Conservation (phyloP, 2,888 invertebrate species). For the Sisyra terminalis region DNA sequence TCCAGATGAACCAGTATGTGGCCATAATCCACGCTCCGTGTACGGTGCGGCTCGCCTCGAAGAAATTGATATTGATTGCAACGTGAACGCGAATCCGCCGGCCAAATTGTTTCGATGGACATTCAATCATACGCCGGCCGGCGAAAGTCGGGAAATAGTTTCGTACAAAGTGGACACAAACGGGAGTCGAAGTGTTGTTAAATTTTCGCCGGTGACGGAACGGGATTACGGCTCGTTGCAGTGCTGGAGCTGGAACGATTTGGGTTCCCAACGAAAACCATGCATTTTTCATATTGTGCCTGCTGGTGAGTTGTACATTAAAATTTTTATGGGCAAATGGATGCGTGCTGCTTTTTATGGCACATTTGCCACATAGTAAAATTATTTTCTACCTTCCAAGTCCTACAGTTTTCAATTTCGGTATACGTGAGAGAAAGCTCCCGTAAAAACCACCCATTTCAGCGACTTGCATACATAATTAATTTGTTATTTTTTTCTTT, state of each 20-base stretch:
- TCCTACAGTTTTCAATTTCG: too few species aligned
- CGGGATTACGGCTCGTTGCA: conserved; percentile 62
- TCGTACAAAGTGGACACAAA: conserved; percentile 23
- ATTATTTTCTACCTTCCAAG: too few species aligned
- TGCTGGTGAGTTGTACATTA: conserved; percentile 27
- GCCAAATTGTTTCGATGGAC: conserved; percentile 44
- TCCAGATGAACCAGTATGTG: conserved; percentile 49
- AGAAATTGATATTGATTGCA: conserved; percentile 41
- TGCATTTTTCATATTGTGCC: conserved; percentile 51
- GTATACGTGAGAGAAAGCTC: too few species aligned
- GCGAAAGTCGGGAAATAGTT: conserved; percentile 25
- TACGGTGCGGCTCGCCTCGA: conserved; percentile 51
- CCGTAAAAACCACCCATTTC: too few species aligned
- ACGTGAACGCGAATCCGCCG: conserved; percentile 55
- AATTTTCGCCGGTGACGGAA: conserved; percentile 38
- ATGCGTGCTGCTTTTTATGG: background rate
- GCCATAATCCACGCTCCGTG: conserved; percentile 38
- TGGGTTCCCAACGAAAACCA: conserved; percentile 44
- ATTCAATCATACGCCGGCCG: conserved; percentile 47
- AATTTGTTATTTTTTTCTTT: too few species aligned
- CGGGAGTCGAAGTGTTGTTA: conserved; percentile 25
- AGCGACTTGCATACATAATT: too few species aligned
- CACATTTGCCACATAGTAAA: background rate
- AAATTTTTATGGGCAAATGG: conserved; percentile 2
- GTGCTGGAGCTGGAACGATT: conserved; percentile 54